These are phyloP conservation scores for Emydura subglobosa DNA, from an alignment of 2,113 vertebrate genomes.

Conservation along the genomic window DNA sequence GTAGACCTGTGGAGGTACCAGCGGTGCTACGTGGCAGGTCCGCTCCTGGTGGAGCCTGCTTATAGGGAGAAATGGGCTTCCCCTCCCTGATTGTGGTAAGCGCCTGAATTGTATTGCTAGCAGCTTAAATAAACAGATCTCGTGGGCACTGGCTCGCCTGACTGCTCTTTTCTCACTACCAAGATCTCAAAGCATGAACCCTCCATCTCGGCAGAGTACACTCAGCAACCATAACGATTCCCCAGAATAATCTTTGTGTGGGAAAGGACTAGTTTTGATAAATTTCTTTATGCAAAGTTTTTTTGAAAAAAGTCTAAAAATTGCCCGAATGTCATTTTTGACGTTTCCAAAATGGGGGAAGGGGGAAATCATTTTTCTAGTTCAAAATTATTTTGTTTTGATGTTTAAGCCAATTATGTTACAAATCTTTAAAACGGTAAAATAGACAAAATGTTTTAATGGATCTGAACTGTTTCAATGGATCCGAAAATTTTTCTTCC, in stretches of 20 bases:
- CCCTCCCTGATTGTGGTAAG: too few species aligned
- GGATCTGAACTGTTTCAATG: too few species aligned
- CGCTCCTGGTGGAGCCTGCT: too few species aligned
- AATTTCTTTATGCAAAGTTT: neutral
- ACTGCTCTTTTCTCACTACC: too few species aligned
- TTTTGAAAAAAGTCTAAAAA: fast-evolving
- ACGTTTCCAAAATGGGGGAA: neutral
- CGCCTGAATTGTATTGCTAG: too few species aligned
- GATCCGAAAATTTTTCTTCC: neutral
- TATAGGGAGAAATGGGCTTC: too few species aligned
- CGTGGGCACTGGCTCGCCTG: too few species aligned
- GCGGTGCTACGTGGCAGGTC: too few species aligned
- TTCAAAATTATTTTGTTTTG: neutral
- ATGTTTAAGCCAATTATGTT: neutral
- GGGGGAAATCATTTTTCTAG: fast-evolving
- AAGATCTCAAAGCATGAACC: too few species aligned
- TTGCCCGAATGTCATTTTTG: neutral
- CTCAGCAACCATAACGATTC: neutral
- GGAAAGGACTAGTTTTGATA: neutral
- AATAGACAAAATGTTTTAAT: neutral
- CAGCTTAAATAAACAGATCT: too few species aligned
- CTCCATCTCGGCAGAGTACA: too few species aligned
- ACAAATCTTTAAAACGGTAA: neutral
- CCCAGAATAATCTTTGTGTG: neutral
- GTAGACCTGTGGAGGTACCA: too few species aligned